Conservation (phyloP, 2,888 invertebrate species). For the Crioceris asparagi region DNA sequence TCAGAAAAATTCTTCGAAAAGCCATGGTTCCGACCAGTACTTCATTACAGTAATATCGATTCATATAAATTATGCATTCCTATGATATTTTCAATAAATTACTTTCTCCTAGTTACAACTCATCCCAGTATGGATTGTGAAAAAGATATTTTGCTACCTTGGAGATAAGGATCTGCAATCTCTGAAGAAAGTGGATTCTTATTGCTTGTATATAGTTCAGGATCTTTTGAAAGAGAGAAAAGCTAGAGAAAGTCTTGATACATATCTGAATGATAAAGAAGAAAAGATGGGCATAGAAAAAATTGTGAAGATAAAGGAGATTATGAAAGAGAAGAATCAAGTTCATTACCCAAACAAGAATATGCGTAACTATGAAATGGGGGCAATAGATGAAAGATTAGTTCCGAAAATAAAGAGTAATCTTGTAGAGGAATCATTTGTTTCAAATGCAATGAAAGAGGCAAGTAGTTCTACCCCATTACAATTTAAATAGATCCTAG, state of each 20-base stretch:
- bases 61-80: too few relatives aligned
- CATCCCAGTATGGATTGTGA: slow-evolving; percentile 25
- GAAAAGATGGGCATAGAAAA: neutral
- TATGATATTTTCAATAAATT: too few relatives aligned
- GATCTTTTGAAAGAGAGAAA: slow-evolving; percentile 22
- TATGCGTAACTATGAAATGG: slow-evolving; percentile 11
- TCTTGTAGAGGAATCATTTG: slow-evolving; percentile 7
- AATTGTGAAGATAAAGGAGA: slow-evolving; percentile 1
- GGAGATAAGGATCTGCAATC: slow-evolving; percentile 19
- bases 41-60: too few relatives aligned
- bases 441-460: slow-evolving; percentile 7
- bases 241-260: slow-evolving; percentile 16
- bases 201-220: slow-evolving; percentile 20
- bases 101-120: slow-evolving; percentile 22
- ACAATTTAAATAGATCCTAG: too few relatives aligned
- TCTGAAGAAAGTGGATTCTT: slow-evolving; percentile 21
- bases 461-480: too few relatives aligned
- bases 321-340: neutral
- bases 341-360: neutral
- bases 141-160: slow-evolving; percentile 23
- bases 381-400: slow-evolving; percentile 12
- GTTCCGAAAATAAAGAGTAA: slow-evolving; percentile 12
- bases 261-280: slow-evolving; percentile 16
- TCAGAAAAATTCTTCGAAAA: too few relatives aligned
- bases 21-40: too few relatives aligned